Evolutionary conservation across 2,888 invertebrate genomes (phyloP), one percentile per base, ranked within the genome.

Genomic region (Meloe dianella): DNA sequence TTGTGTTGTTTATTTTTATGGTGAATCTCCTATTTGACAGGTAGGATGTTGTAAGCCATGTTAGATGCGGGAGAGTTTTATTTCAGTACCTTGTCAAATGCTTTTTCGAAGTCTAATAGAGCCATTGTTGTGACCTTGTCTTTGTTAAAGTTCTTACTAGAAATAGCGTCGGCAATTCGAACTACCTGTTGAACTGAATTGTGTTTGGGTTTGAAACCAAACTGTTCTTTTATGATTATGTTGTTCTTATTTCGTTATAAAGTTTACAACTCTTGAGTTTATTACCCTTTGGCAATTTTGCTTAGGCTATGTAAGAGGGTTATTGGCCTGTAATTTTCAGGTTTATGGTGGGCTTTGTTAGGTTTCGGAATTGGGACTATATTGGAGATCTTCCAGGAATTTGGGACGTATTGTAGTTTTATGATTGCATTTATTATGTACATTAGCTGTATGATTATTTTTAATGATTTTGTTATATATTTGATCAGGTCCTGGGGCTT

Each of bases 181-280:
- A n/a, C n/a, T n/a, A n/a, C n/a, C n/a, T n/a, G n/a, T n/a, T n/a
- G n/a, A n/a, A n/a, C n/a, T n/a, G n/a, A n/a, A n/a, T n/a, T n/a
- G n/a, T n/a, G n/a, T n/a, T n/a, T n/a, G n/a, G n/a, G n/a, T n/a
- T n/a, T n/a, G n/a, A n/a, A n/a, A n/a, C 79, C 79, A 65, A 78
- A 77, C 65, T 78, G 78, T 14, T 59, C 14, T 56, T n/a, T 10
- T 66, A 66, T 12, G n/a, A 62, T 47, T 17, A 58, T 38, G 0
- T 63, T 66, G 20, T 41, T 17, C 0, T 22, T 29, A 7, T n/a
- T n/a, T n/a, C n/a, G 3, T n/a, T 9, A 41, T n/a, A 41, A 41
- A 41, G 5, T 17, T n/a, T n/a, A 17, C 41, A 7, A 41, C 6
- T 22, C 57, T 57, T 8, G 22, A 3, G 0, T 27, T 27, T 41